Evolutionary conservation across 2,113 vertebrate species (phyloP).

Genomic region (Lates calcarifer): DNA sequence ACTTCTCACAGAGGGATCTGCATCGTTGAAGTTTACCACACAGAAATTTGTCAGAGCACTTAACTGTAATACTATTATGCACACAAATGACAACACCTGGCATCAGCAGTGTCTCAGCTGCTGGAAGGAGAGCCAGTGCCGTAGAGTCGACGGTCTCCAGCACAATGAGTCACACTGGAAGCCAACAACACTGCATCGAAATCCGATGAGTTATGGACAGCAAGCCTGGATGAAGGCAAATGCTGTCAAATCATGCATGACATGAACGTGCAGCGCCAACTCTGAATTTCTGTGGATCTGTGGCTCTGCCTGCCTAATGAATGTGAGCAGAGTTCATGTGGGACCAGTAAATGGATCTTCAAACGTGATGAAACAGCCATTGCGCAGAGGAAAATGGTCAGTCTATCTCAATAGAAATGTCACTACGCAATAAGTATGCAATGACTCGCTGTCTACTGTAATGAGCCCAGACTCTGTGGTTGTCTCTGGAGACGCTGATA

Average conservation of each 20-base stretch:
- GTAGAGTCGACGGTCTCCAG: constrained; percentile 15
- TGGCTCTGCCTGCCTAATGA: constrained; percentile 66
- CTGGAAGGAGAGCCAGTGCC: constrained; percentile 16
- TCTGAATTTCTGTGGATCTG: constrained; percentile 52
- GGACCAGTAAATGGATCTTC: constrained; percentile 75
- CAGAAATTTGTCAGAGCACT: constrained; percentile 45
- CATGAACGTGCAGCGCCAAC: constrained; percentile 43
- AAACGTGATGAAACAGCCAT: constrained; percentile 72
- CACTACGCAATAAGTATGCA: constrained; percentile 75
- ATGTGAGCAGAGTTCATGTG: constrained; percentile 70
- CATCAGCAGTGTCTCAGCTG: constrained; percentile 37
- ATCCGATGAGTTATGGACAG: constrained; percentile 67
- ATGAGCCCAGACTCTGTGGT: constrained; percentile 71
- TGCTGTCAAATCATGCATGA: constrained; percentile 69
- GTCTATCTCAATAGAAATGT: constrained; percentile 79
- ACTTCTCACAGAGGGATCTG: constrained; percentile 4
- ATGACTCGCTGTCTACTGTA: constrained; percentile 78
- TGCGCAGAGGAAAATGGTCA: constrained; percentile 69
- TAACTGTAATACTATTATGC: constrained; percentile 37
- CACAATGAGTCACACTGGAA: constrained; percentile 58
- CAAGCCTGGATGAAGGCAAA: constrained; percentile 56
- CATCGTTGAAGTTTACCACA: constrained; percentile 26
- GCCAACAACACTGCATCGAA: constrained; percentile 49
- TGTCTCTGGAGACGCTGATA: constrained; percentile 68
- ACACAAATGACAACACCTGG: constrained; percentile 63